Percentiles rank a stretch among this genome's conserved stretches.
phyloP scores from a whole-genome alignment of 1,140 invertebrate genomes.

The Lamellibrachia luymesi region DNA sequence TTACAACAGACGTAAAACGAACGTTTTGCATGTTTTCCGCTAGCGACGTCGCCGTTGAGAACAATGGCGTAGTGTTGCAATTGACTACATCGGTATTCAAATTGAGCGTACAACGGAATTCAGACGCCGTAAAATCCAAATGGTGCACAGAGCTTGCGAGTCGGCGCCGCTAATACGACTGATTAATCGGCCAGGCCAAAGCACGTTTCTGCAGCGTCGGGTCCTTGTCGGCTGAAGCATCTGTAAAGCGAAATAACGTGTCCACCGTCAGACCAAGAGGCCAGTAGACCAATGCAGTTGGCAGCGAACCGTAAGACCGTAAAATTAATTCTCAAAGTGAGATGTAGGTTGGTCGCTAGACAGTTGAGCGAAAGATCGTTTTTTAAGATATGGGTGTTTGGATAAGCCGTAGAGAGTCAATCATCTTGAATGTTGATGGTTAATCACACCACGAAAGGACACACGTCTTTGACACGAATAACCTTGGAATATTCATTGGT shows the following conservation, averaged over 20 bases:
- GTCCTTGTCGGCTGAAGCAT: neutral
- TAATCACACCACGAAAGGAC: neutral
- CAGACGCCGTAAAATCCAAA: neutral
- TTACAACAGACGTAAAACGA: neutral
- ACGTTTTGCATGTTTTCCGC: neutral
- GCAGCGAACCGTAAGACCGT: neutral
- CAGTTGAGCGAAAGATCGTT: neutral
- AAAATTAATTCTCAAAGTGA: neutral
- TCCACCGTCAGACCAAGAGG: neutral
- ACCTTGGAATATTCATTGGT: neutral
- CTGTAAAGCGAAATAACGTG: neutral
- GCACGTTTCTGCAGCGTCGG: neutral
- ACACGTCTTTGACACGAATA: too few relatives aligned
- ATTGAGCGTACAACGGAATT: neutral
- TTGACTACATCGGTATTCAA: neutral
- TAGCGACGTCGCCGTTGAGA: neutral
- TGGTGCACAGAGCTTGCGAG: neutral
- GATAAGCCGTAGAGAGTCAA: neutral
- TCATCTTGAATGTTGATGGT: neutral
- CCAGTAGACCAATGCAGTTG: neutral
- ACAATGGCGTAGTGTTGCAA: neutral
- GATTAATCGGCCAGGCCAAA: neutral
- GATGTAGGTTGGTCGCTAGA: neutral
- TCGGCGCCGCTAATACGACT: neutral
- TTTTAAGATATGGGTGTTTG: neutral